Base-by-base conservation (phyloP, 2,113 vertebrate genomes). In the Porphyrio hochstetteri region DNA sequence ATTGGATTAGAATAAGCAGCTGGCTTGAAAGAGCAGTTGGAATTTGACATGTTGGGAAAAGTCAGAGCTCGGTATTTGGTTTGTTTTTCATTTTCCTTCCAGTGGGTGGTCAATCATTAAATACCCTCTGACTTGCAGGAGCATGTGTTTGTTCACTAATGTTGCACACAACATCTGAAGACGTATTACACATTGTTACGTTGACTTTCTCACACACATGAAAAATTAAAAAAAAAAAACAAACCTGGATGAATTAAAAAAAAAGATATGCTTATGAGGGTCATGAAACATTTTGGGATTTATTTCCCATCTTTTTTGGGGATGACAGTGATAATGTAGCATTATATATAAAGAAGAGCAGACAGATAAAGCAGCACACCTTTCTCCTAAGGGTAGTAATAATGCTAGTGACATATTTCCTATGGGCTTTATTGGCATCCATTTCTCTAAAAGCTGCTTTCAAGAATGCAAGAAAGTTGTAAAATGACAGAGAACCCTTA, bases 361-460 rank as follows among this genome's bases (percentile, higher is more conserved):
- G 27, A 12, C 42, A 87, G 18, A 15, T 38, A 87, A 86, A 48
- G 6, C 24, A 81, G 15, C 3, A 1, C 60, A 89, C 1, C 1
- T 72, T 63, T 79, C 59, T 78, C 27, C 25, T 27, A 44, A 55
- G 9, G 10, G 16, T 35, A 36, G 12, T 25, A 68, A 15, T 21
- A 75, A 71, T 31, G 10, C 44, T 77, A 84, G 5, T 14, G 81
- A 67, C 23, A 8, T 60, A 17, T 81, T 76, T 96, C 19, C 24
- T 84, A 3, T 16, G 42, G 53, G 7, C 8, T 79, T 82, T 89
- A 64, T 63, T 77, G 25, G 35, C 59, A 92, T 56, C 70, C 38
- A 81, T 94, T 95, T 63, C 16, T 65, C 81, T 85, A 44, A 93
- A 85, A 44, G 9, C 11, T 55, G 24, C 33, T 67, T 95, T 84